Evolutionary conservation across 2,113 vertebrate species (phyloP).

Genomic region (Oceanodroma tethys): DNA sequence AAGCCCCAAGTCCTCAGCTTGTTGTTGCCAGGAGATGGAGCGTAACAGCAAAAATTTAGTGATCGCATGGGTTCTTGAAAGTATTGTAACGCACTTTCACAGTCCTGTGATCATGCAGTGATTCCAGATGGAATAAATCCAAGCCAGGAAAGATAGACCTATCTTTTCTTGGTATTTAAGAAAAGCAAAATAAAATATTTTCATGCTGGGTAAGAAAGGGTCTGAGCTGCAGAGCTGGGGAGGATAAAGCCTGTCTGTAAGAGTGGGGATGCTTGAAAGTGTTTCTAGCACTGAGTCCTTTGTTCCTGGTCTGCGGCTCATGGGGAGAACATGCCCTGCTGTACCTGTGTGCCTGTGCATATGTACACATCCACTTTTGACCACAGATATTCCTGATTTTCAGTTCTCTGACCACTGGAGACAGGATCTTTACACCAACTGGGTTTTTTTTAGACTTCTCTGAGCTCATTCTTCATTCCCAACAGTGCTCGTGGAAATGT

Average conservation of each 20-base stretch:
- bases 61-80: background rate
- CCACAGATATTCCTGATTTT: background rate
- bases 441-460: background rate
- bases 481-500: background rate
- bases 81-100: background rate
- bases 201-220: background rate
- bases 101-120: background rate
- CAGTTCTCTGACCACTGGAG: background rate
- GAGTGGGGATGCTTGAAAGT: background rate
- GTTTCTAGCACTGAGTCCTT: background rate
- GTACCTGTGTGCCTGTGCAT: background rate
- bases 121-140: background rate
- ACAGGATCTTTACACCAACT: background rate
- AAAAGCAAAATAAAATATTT: background rate
- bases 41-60: background rate
- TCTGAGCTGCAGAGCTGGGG: background rate
- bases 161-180: background rate
- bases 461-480: conserved; percentile 1
- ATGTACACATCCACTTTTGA: background rate
- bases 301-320: background rate
- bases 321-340: background rate
- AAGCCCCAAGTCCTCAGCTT: background rate
- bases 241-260: background rate
- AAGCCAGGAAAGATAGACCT: background rate
- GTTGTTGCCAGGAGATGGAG: background rate